These are phyloP conservation scores for Sebastes jordani DNA, from an alignment of 2,797 vertebrate species.

Conservation along the genomic window DNA sequence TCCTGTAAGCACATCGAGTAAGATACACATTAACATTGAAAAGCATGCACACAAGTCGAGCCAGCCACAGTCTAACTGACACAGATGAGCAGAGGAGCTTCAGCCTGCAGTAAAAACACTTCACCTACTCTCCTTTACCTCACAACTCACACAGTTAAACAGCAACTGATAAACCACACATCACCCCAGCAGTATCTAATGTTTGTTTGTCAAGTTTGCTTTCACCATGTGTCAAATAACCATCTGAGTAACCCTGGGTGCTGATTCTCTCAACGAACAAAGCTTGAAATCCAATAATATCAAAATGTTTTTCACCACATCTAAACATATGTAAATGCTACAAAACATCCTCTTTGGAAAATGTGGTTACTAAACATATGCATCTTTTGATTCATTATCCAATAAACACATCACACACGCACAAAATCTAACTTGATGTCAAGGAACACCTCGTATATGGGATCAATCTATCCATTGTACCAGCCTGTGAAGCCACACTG, in stretches of 20 bases:
- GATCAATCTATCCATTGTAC: constrained; percentile 15
- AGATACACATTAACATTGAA: neutral
- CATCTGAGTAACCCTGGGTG: neutral
- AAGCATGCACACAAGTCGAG: neutral
- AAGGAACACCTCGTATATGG: neutral
- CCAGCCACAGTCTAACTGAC: neutral
- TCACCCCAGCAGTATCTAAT: neutral
- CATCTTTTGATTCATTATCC: neutral
- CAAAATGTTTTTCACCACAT: neutral
- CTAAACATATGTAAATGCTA: neutral
- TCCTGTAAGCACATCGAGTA: neutral
- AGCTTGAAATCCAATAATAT: neutral
- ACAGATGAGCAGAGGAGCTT: neutral
- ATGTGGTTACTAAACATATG: neutral
- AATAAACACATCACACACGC: neutral
- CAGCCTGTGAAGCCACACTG: constrained; percentile 59
- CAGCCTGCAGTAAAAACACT: neutral
- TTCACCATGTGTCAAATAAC: neutral
- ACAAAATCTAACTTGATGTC: neutral
- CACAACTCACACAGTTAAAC: constrained; percentile 10
- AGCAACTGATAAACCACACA: neutral
- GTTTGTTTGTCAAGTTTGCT: neutral
- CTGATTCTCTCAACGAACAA: neutral
- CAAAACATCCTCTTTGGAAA: neutral
- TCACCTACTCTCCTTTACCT: constrained; percentile 12